Percentiles rank a stretch among this genome's conserved stretches.
These are phyloP conservation scores for Limanda limanda DNA, from an alignment of 2,113 vertebrate species.

Conservation along the genomic window DNA sequence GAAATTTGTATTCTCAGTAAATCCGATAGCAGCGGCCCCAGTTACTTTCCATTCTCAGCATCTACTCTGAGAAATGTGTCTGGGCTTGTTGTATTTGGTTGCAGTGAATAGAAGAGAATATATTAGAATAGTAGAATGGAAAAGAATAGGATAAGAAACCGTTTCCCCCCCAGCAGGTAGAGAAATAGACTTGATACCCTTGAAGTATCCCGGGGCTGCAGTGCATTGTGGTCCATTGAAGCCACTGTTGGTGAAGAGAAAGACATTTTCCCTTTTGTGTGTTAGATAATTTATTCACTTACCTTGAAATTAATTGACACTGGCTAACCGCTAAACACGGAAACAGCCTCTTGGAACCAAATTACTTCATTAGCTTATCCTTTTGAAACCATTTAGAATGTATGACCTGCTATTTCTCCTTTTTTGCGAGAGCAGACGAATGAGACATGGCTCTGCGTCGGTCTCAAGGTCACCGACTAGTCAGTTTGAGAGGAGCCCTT, in stretches of 20 bases:
- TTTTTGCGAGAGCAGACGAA: background rate
- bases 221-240: slow-evolving; percentile 5
- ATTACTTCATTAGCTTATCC: no score
- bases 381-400: no score
- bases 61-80: background rate
- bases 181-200: background rate
- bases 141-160: background rate
- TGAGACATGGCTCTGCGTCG: slow-evolving; percentile 29
- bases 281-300: no score
- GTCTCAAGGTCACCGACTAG: slow-evolving; percentile 60
- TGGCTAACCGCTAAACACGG: no score
- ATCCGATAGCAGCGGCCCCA: background rate
- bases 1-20: background rate
- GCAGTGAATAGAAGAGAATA: background rate
- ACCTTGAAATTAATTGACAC: no score
- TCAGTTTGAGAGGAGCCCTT: slow-evolving; percentile 38
- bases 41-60: background rate
- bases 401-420: no score
- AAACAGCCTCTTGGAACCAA: no score
- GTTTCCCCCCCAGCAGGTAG: background rate
- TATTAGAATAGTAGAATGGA: background rate
- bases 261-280: no score
- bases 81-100: background rate
- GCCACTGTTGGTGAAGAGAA: background rate
- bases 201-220: background rate